Evolutionary conservation across 2,888 invertebrate genomes (phyloP), one percentile per base, ranked within the genome.

Genomic region (Andricus quercusramuli): DNA sequence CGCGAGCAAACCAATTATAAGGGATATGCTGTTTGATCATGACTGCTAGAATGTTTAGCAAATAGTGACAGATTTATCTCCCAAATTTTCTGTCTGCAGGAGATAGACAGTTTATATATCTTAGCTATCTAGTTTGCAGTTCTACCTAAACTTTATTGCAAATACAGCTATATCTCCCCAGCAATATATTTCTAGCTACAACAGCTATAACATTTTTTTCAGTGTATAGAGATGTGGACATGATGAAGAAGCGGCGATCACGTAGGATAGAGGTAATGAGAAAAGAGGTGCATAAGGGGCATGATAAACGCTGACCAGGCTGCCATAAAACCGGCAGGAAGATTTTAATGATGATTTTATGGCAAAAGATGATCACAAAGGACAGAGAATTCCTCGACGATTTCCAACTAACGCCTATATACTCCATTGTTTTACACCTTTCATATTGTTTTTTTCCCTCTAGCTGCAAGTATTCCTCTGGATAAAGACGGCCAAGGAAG

Each of bases 281-380:
- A 56, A 74, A 56, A 74, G 32, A 32, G 56, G 4, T 74, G 32
- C 37, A 74, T 74, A 32, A 20, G 5, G 56, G 56, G 74, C 32
- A 51, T 56, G 29, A 74, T 74, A 74, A 74, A 74, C 32, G 56
- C 32, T 29, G 32, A 13, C 37, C 32, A 32, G 29, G 56, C 51
- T 74, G 37, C 51, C 29, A 56, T 74, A 74, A 74, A 74, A 74
- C 56, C n/a, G 13, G 51, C 32, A 74, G 32, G 29, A 74, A 56
- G 3, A 74, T 56, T 74, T 74, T 74, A 74, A 74, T 74, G 32
- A 32, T n/a, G 56, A 74, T 56, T 51, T 51, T 74, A 56, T 56
- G 32, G 32, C 32, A 56, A 51, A 56, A 74, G 56, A 74, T 51
- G 56, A 56, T 74, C 32, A 32, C 56, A 56, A 74, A 74, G 37